Evolutionary conservation across 64 coral and sea anemone species (phyloP), one percentile per base, ranked within the genome.

Genomic region (Catalaphyllia jardinei): DNA sequence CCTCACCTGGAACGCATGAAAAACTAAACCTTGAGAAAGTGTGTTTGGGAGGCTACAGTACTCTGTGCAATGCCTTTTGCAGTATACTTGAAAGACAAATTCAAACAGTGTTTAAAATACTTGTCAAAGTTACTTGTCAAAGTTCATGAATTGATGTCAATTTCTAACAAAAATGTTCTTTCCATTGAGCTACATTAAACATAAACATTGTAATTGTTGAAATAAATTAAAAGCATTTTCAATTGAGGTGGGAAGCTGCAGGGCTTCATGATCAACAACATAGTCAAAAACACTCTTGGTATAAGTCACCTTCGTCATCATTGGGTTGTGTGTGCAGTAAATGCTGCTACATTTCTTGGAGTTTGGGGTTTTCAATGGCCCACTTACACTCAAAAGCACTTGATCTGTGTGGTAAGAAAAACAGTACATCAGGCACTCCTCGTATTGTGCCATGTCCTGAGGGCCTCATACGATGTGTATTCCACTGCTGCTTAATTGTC

Each of bases 241-340:
- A 63, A 74, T 67, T 84, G 54, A 88, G 79, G 76, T 76, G 61
- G 86, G 92, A 83, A 82, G 79, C 86, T 93, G 86, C 62, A 85
- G 50, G 27, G 71, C 71, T 76, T 86, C 72, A 86, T 46, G 80
- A 61, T 81, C 71, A 73, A 75, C 65, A 88, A 93, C 86, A 88
- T 93, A 93, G 73, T 88, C 77, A 67, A 88, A n/a, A 88, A 88
- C 88, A 93, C 77, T 93, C 69, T 75, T 88, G 86, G 79, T 93
- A 88, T 59, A 88, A 76, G 74, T 88, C 86, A 77, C 57, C 86
- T 57, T 76, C 86, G 30, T 61, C 72, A 61, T 88, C 86, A 88
- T 30, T 60, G 74, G 50, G n/a, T 88, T 88, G 72, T 76, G 72
- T 57, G 55, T 88, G 55, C 30, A 87, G 74, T 76, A 77, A 77